These are phyloP conservation scores for Acanthosepion esculentum DNA, from an alignment of 2,888 invertebrate genomes.

Conservation along the genomic window DNA sequence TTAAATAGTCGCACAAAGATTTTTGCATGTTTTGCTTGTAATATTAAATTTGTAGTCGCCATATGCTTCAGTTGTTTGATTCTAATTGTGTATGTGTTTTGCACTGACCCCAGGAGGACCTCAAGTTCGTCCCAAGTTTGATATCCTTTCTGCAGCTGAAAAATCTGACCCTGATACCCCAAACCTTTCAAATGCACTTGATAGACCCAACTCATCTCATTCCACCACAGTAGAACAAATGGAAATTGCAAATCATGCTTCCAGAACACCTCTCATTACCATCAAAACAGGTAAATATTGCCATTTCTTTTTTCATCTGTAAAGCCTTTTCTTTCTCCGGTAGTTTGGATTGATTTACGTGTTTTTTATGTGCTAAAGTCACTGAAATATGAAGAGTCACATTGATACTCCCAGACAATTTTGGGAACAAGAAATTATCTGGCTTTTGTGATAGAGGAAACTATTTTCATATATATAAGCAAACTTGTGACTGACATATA, in stretches of 20 bases:
- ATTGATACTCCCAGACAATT: too few relatives aligned
- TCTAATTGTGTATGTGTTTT: not conserved
- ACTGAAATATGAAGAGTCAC: too few relatives aligned
- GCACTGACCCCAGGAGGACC: conserved; percentile 38
- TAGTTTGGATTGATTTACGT: not conserved
- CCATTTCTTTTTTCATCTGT: not conserved
- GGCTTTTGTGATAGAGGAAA: too few relatives aligned
- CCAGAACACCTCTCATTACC: conserved; percentile 24
- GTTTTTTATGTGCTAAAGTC: not conserved
- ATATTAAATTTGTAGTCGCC: not conserved
- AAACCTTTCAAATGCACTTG: not conserved
- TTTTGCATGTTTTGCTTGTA: not conserved
- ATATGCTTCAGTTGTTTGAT: not conserved
- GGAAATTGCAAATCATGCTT: not conserved
- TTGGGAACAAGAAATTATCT: too few relatives aligned
- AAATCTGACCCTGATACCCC: not conserved
- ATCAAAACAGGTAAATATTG: conserved; percentile 38
- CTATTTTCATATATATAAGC: too few relatives aligned
- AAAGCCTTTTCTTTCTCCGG: not conserved
- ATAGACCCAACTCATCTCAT: not conserved
- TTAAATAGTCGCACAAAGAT: not conserved
- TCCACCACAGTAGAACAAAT: not conserved
- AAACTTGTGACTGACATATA: too few relatives aligned
- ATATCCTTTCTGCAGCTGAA: not conserved
- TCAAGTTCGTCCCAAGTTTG: conserved; percentile 41